Evolutionary conservation across 2,113 vertebrate species (phyloP).

Genomic region (Brachyhypopomus occidentalis): DNA sequence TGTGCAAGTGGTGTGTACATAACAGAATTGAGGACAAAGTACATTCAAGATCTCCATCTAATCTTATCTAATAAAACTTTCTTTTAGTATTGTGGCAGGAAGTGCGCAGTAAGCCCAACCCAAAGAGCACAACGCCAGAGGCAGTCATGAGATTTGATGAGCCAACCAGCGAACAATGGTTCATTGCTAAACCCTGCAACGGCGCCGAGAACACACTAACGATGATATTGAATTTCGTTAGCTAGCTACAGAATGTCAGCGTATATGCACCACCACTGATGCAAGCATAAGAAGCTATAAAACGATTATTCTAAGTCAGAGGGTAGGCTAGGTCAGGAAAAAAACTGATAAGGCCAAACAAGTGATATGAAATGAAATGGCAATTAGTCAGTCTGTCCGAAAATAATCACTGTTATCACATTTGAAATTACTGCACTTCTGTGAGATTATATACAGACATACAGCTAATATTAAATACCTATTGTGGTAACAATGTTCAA

Average conservation of each 20-base stretch:
- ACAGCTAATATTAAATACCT: not conserved
- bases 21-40: conserved; percentile 11
- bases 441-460: not conserved
- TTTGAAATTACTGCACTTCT: not conserved
- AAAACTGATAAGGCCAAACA: not conserved
- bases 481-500: not conserved
- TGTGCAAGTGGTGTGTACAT: not conserved
- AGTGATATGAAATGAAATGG: not conserved
- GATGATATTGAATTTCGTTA: not conserved
- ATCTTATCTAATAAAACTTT: conserved; percentile 13
- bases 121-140: not conserved
- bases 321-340: not conserved
- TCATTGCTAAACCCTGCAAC: not conserved
- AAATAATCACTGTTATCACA: not conserved
- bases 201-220: not conserved
- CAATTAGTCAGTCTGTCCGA: not conserved
- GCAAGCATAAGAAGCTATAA: not conserved
- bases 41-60: conserved; percentile 19
- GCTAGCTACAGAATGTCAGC: not conserved
- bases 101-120: not conserved
- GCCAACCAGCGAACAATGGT: not conserved
- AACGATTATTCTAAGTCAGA: too few relatives aligned
- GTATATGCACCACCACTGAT: not conserved
- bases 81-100: not conserved
- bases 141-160: conserved; percentile 38